phyloP scores from a whole-genome alignment of 2,113 vertebrate species.

The Larimichthys crocea region DNA sequence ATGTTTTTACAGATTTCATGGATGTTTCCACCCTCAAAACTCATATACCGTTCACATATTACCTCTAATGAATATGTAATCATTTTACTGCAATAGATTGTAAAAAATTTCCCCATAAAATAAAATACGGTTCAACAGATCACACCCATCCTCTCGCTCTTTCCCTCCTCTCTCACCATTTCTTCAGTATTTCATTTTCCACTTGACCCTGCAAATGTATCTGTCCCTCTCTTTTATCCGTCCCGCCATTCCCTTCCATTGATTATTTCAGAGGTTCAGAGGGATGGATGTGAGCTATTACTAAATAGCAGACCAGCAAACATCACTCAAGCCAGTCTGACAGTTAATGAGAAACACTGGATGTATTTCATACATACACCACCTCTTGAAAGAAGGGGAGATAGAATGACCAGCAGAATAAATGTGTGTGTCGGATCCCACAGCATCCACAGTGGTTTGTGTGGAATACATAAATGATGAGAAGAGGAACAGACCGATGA shows the following conservation, averaged over 20 bases:
- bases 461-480: conserved; percentile 27
- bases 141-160: conserved; percentile 19
- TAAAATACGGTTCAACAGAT: conserved; percentile 43
- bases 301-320: conserved; percentile 71
- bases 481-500: background rate
- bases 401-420: conserved; percentile 13
- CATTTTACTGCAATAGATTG: background rate
- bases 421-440: conserved; percentile 22
- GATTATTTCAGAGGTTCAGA: conserved; percentile 72
- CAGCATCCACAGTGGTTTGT: conserved; percentile 23
- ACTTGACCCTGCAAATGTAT: conserved; percentile 69
- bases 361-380: conserved; percentile 67
- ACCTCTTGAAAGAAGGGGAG: conserved; percentile 28
- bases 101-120: conserved; percentile 17
- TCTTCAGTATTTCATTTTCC: conserved; percentile 73
- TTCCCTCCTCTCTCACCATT: conserved; percentile 29
- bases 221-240: conserved; percentile 59
- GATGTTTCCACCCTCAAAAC: background rate
- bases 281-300: conserved; percentile 74
- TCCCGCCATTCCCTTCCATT: conserved; percentile 69
- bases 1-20: background rate
- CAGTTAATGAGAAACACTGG: conserved; percentile 75
- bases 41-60: conserved; percentile 18
- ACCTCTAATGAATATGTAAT: conserved; percentile 17
- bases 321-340: conserved; percentile 72